Evolutionary conservation across 2,797 vertebrate species (phyloP), one percentile per base, ranked within the genome.

Genomic region (Mus minutoides): DNA sequence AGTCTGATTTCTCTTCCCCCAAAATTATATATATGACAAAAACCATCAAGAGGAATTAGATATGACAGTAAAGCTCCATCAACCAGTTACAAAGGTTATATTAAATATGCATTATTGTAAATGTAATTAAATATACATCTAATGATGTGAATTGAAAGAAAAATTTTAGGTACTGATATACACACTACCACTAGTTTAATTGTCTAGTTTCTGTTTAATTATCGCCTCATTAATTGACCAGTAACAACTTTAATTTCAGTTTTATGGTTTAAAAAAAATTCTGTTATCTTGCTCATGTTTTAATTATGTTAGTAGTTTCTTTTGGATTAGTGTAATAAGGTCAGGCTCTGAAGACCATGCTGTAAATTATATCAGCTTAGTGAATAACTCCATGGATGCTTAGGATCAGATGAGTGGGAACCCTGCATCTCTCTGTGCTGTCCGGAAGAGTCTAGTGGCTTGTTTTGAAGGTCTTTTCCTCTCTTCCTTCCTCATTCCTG

Each of bases 171-270:
- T 69, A 92, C 52, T 92, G 75, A 76, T 94, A n/a, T 95, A 79
- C 94, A 76, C 6, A 95, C 24, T 60, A 76, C 37, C 56, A 87
- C 92, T 49, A 95, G 78, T 54, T 77, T 94, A 54, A 83, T 54
- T 96, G 40, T 93, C 94, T 96, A 90, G 60, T 92, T 96, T 94
- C 95, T 96, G 79, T 96, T 97, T 97, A 97, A 98, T 98, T 97
- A 97, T 95, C 94, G 0, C 96, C 95, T 97, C 79, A 90, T 97
- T 95, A 96, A 97, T 73, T 88, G 69, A 96, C 93, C 92, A 97
- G 31, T 79, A 97, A 92, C 92, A 96, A 95, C 92, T 93, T 88
- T 92, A 96, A 96, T 97, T 96, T 95, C 92, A 67, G 0, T 0
- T 78, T 62, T 73, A 94, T 14, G 10, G 16, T 88, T 97, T 95